Evolutionary conservation across 2,113 vertebrate genomes (phyloP), one percentile per base, ranked within the genome.

Genomic region (Thalassarche chlororhynchos): DNA sequence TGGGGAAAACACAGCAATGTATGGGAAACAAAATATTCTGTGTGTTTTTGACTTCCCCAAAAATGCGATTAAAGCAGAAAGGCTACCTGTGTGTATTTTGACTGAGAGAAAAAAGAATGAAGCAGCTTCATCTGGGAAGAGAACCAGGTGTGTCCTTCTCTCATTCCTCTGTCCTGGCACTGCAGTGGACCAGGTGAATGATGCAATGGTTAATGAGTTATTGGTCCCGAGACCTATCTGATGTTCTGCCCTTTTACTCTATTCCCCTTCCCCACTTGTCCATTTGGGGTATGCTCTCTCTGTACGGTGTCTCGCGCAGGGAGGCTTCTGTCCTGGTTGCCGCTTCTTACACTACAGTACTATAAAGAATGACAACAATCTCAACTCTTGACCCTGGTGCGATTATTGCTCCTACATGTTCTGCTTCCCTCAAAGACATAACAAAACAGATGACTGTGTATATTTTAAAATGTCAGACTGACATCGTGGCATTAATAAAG

Each of bases 281-380:
- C 3, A 0, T 49, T 54, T 16, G 15, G 38, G 28, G 58, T 12
- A 9, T 10, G 29, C 23, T 32, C 47, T 32, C n/a, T 70, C 57
- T n/a, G 55, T 16, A 4, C 0, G 0, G 12, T 49, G 28, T 66
- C 62, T 44, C 2, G 0, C 3, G 1, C 28, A 9, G 42, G 8
- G 19, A 21, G 36, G 38, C 36, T 84, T 49, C 71, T 66, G 40
- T 36, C 52, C 40, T 32, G 13, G 36, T 16, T 85, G 54, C 79
- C 1, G 3, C 38, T 69, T 90, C 52, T 38, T 61, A 15, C 17
- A 0, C 40, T 46, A 5, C 12, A 24, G 24, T 19, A 34, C 42
- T 42, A 1, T 61, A 29, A 81, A 42, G 62, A 88, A 66, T 82
- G 77, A 42, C 79, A 70, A 6, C 74, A 68, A n/a, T 57, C 87